These are phyloP conservation scores for Eupithecia tripunctaria DNA, from an alignment of 2,888 invertebrate species.

Conservation along the genomic window DNA sequence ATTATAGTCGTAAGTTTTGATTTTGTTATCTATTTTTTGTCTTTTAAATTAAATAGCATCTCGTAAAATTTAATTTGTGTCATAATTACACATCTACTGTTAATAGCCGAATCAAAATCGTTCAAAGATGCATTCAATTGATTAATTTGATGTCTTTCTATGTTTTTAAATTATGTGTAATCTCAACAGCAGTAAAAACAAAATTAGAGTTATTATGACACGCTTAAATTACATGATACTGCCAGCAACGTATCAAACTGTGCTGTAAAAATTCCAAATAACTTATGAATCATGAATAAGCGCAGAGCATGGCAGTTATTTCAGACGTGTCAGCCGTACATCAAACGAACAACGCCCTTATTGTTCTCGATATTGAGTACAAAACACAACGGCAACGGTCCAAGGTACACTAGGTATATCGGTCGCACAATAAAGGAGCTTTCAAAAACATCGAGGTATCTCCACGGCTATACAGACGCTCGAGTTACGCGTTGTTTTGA, in stretches of 20 bases:
- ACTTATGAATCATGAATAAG: conserved; percentile 57
- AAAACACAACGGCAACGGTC: conserved; percentile 43
- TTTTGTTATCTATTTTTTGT: neutral
- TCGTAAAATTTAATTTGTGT: conserved; percentile 14
- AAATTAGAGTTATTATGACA: conserved; percentile 12
- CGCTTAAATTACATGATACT: conserved; percentile 50
- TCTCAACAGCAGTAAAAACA: conserved; percentile 2
- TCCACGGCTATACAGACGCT: conserved; percentile 69
- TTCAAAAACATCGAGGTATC: conserved; percentile 80
- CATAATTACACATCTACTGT: conserved; percentile 16
- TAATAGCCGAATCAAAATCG: neutral
- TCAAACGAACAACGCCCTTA: conserved; percentile 49
- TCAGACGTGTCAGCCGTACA: conserved; percentile 42
- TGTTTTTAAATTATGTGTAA: conserved; percentile 1
- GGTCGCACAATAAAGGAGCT: conserved; percentile 80
- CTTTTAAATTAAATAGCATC: neutral
- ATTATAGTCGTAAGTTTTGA: neutral
- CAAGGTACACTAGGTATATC: conserved; percentile 53
- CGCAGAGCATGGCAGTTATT: conserved; percentile 45
- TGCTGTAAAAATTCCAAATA: conserved; percentile 52
- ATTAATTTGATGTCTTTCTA: neutral
- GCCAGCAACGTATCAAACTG: conserved; percentile 49
- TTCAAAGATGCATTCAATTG: neutral
- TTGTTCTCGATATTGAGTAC: conserved; percentile 47
- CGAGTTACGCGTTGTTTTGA: conserved; percentile 82